Evolutionary conservation across 2,888 invertebrate species (phyloP).

Genomic region (Antheraea assamensis): DNA sequence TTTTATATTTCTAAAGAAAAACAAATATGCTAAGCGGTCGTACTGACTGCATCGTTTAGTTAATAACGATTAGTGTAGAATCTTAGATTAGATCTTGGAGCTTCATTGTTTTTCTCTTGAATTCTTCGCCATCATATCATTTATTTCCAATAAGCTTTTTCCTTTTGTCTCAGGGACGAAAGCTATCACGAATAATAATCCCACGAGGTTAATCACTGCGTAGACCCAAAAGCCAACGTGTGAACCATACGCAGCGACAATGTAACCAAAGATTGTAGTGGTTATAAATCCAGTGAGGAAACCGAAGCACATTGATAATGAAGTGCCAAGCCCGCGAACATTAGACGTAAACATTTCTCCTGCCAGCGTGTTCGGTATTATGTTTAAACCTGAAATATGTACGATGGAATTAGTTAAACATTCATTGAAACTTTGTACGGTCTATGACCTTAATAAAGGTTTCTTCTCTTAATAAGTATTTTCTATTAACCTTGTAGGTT

Average conservation of each 20-base stretch:
- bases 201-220: slow-evolving; percentile 26
- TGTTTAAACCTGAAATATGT: slow-evolving; percentile 23
- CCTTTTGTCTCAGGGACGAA: slow-evolving; percentile 46
- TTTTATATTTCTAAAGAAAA: too few species aligned
- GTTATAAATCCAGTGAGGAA: slow-evolving; percentile 34
- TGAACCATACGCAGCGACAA: slow-evolving; percentile 31
- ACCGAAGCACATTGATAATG: slow-evolving; percentile 28
- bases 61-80: too few species aligned
- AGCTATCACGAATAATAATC: slow-evolving; percentile 33
- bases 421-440: too few species aligned
- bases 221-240: slow-evolving; percentile 38
- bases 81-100: neutral
- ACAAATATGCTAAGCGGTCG: too few species aligned
- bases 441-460: too few species aligned
- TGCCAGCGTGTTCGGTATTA: slow-evolving; percentile 28
- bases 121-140: slow-evolving; percentile 32
- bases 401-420: neutral
- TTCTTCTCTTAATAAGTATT: too few species aligned
- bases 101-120: neutral
- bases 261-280: slow-evolving; percentile 28
- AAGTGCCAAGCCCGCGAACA: slow-evolving; percentile 36
- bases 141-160: slow-evolving; percentile 39
- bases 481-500: too few species aligned
- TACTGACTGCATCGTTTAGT: too few species aligned
- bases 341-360: slow-evolving; percentile 40